These are phyloP conservation scores for Lipophrys pholis DNA, from an alignment of 2,113 vertebrate genomes.

Conservation along the genomic window DNA sequence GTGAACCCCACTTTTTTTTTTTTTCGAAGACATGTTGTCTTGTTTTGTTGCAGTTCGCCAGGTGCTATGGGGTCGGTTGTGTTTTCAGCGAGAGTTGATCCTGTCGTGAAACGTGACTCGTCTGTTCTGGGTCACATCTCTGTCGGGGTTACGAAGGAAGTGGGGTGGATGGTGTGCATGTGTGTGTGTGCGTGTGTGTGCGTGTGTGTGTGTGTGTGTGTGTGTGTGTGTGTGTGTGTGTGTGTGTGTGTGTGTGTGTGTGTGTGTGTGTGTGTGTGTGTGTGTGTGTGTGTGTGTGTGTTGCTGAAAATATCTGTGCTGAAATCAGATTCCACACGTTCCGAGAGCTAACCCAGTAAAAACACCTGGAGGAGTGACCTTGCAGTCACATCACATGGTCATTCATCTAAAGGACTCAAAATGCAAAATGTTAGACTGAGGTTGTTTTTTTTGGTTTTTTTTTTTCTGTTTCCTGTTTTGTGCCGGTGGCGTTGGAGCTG, in stretches of 20 bases:
- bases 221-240: too few species aligned
- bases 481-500: constrained; percentile 18
- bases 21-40: constrained; percentile 13
- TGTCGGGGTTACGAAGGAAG: neutral
- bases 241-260: neutral
- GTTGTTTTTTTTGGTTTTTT: neutral
- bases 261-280: constrained; percentile 1
- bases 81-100: constrained; percentile 24
- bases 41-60: constrained; percentile 25
- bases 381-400: constrained; percentile 47
- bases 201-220: too few species aligned
- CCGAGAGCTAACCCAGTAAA: constrained; percentile 16
- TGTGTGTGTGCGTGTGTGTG: too few species aligned
- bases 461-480: constrained; percentile 14
- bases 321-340: constrained; percentile 39
- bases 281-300: too few species aligned
- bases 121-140: constrained; percentile 26
- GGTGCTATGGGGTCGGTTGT: constrained; percentile 44
- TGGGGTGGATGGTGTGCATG: too few species aligned
- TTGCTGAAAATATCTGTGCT: constrained; percentile 11
- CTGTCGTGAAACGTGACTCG: constrained; percentile 31
- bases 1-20: constrained; percentile 56
- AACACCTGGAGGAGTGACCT: constrained; percentile 44
- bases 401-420: constrained; percentile 41
- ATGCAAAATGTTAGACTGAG: constrained; percentile 41